Evolutionary conservation across 2,113 vertebrate genomes (phyloP), one percentile per base, ranked within the genome.

Genomic region (Bambusicola thoracicus): DNA sequence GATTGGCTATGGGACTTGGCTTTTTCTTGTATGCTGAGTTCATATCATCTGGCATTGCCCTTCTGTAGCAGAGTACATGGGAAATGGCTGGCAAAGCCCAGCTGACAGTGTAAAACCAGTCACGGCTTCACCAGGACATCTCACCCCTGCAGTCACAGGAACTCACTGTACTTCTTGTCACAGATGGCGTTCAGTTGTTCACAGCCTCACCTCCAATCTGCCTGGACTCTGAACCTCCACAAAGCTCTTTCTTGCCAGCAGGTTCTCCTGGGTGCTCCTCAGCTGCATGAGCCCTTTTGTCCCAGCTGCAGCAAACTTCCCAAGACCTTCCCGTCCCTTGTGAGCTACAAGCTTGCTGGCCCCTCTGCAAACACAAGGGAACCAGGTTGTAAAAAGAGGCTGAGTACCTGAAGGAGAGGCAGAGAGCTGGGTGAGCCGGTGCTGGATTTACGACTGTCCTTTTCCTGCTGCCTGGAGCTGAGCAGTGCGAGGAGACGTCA

Each of bases 361-460:
- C 4, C 40, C 63, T 7, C 27, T 29, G 41, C 11, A 46, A 55
- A 44, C 8, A 61, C 7, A 10, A 61, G 53, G 63, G 38, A 75
- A 75, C 0, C 0, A 0, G 29, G 4, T 5, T 18, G 24, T 6
- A 38, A 10, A 90, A 53, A 11, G 2, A 11, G 12, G 11, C 32
- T 40, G 21, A 24, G 53, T 89, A 93, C 92, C 92, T 94, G 46
- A 0, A 3, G 59, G 48, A 56, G 43, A 25, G 32, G 19, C 36
- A 0, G 0, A 3, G 2, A 43, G 34, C 38, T 1, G 16, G 48
- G n/a, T 46, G 36, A 41, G 25, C 8, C 0, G 2, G 19, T 1
- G 1, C 44, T 0, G 0, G 44, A 5, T 30, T 48, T 44, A 0
- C 1, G 30, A 6, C 29, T 0, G 0, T 46, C 24, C 38, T 44